These are phyloP conservation scores for Microcebus jonahi DNA, from an alignment of 2,113 vertebrate genomes.

Conservation along the genomic window DNA sequence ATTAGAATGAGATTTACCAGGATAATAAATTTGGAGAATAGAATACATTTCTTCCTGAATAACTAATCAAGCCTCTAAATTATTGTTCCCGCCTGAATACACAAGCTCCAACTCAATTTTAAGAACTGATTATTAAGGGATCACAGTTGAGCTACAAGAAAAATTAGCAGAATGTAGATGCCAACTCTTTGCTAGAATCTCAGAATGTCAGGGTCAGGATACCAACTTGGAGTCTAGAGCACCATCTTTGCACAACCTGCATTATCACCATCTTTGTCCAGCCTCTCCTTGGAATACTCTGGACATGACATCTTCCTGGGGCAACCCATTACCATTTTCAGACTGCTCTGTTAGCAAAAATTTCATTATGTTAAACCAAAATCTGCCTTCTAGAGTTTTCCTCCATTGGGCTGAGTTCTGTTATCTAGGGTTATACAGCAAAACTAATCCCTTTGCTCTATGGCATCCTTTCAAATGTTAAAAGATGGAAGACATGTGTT, in stretches of 20 bases:
- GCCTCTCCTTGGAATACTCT: neutral
- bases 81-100: neutral
- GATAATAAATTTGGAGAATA: neutral
- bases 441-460: neutral
- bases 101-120: neutral
- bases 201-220: neutral
- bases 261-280: neutral
- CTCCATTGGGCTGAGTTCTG: neutral
- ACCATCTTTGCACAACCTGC: neutral
- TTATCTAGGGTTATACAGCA: neutral
- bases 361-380: neutral
- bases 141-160: neutral
- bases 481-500: neutral
- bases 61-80: neutral
- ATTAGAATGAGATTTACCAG: neutral
- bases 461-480: neutral
- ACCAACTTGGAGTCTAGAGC: neutral
- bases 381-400: neutral
- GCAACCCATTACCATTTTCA: neutral
- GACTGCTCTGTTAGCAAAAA: neutral
- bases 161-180: neutral
- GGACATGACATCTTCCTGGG: neutral
- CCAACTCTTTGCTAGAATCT: neutral
- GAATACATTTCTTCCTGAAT: no score
- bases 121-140: conserved; percentile 10